A percentile compares a stretch with the other conserved stretches of the same genome.
These are phyloP conservation scores for Leptura quadrifasciata DNA, from an alignment of 2,888 invertebrate species.

Conservation along the genomic window DNA sequence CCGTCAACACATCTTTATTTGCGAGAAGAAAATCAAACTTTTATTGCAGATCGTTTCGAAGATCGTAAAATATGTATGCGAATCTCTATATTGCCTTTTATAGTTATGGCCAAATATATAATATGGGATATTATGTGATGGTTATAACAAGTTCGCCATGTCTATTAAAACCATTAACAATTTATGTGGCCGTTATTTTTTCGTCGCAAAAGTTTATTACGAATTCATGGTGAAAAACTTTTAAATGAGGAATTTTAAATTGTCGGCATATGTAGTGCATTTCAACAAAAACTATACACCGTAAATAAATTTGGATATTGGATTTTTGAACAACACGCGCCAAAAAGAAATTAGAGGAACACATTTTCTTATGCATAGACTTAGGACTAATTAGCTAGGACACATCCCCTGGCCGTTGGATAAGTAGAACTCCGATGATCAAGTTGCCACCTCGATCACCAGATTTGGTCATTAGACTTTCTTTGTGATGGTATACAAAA, in stretches of 20 bases:
- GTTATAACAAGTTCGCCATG: constrained; percentile 14
- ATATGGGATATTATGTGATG: constrained; percentile 4
- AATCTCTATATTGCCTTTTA: constrained; percentile 14
- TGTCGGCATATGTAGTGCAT: too few species aligned
- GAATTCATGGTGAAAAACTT: constrained; percentile 10
- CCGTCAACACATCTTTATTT: background rate
- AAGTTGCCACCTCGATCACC: too few species aligned
- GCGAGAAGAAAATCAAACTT: background rate
- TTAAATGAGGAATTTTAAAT: background rate
- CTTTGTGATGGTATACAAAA: too few species aligned
- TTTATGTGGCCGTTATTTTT: constrained; percentile 3
- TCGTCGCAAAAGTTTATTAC: constrained; percentile 21
- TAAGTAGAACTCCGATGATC: too few species aligned
- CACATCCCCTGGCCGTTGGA: too few species aligned
- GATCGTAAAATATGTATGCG: constrained; percentile 9
- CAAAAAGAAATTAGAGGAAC: too few species aligned
- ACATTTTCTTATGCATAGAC: too few species aligned
- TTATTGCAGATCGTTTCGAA: background rate
- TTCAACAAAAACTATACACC: too few species aligned
- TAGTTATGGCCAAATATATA: constrained; percentile 5
- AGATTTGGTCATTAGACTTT: too few species aligned
- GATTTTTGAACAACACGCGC: too few species aligned
- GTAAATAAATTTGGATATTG: too few species aligned
- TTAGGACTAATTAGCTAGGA: too few species aligned
- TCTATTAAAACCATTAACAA: constrained; percentile 6